Base-by-base conservation (phyloP, 2,888 invertebrate genomes). In the Hirtodrosophila histrioides region DNA sequence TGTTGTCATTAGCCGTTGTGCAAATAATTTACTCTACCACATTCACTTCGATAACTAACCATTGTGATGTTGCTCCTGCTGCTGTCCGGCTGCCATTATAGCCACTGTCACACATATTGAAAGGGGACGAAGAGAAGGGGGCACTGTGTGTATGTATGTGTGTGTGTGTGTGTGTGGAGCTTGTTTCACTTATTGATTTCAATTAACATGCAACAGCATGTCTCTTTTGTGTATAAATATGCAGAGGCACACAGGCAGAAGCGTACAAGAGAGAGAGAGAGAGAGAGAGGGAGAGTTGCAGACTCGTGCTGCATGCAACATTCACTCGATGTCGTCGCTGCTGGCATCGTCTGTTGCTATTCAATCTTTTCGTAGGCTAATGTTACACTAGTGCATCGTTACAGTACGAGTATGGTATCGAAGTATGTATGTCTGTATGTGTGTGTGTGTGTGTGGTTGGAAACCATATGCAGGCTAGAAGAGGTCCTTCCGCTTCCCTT, bases 121-220 rank as follows among this genome's bases (percentile, higher is more conserved):
- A 69, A 45, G 40, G 35, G 31, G 31, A 9, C 23, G 44, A 7
- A 27, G 29, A 41, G 40, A 27, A 57, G 37, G 53, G 36, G 56
- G 48, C 60, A 57, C 33, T 41, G 35, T 17, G 17, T 45, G 10
- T 48, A 60, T 61, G 60, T 55, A 24, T 71, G 40, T 29, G 36
- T 62, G 44, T 36, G 40, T 57, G 36, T 49, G 31, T 45, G 10
- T 48, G 63, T 61, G 60, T 55, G 61, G 4, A 31, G 31, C 8
- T 31, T 75, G 81, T 54, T 82, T 68, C 88, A 88, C 86, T 86
- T 86, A 86, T 86, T 86, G 86, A 86, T 88, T 86, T 86, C 86
- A 86, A 86, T 86, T 86, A 86, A 86, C 88, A 86, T 86, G 88
- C 86, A 86, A 85, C 88, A 87, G 84, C 86, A 88, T 86, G 85